These are phyloP conservation scores for Dermochelys coriacea DNA, from an alignment of 2,797 vertebrate species.

Conservation along the genomic window DNA sequence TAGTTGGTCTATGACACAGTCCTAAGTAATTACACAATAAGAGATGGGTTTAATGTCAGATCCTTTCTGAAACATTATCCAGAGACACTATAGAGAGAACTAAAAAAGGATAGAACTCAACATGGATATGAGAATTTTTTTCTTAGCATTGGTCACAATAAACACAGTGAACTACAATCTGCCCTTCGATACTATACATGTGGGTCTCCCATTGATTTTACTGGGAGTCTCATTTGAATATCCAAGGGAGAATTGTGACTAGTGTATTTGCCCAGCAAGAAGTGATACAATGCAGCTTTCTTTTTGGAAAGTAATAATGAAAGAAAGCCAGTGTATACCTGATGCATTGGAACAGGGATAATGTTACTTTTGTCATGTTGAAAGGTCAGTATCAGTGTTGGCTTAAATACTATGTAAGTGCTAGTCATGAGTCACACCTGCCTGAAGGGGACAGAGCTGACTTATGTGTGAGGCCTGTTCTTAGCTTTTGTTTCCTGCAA, in stretches of 20 bases:
- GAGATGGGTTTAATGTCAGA: background rate
- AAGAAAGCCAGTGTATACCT: background rate
- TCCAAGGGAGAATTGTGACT: background rate
- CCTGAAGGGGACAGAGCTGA: background rate
- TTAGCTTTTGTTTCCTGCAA: background rate
- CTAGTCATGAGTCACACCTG: background rate
- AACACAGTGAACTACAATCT: background rate
- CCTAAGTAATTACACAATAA: background rate
- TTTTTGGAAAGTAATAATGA: background rate
- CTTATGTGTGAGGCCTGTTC: background rate
- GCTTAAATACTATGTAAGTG: background rate
- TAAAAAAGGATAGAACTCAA: background rate
- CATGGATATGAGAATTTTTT: background rate
- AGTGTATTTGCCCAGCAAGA: background rate
- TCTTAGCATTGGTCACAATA: background rate
- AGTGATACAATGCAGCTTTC: background rate
- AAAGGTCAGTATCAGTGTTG: slow-evolving; percentile 1
- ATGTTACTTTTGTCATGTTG: slow-evolving; percentile 1
- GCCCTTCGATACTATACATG: background rate
- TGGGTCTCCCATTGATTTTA: background rate
- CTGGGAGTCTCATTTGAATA: background rate
- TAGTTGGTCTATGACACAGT: background rate
- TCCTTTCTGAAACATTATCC: background rate
- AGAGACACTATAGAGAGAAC: background rate
- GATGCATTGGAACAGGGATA: background rate